Evolutionary conservation across 2,888 invertebrate species (phyloP).

Genomic region (Zelleria hepariella): DNA sequence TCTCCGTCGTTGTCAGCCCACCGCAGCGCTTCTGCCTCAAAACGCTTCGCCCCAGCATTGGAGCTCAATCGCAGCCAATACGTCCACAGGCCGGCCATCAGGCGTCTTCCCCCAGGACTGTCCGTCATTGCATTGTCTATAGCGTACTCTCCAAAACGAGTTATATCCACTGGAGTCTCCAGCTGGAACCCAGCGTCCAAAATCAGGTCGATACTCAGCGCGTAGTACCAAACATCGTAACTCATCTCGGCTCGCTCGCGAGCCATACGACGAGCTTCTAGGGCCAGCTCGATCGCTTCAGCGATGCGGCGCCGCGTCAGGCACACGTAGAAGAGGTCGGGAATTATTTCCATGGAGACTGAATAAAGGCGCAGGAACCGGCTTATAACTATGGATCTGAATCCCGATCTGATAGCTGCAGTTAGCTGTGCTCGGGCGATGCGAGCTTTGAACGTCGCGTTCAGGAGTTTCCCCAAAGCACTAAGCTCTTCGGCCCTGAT

Average conservation of each 20-base stretch:
- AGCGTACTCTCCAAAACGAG: conserved; percentile 45
- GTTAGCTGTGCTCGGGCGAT: conserved; percentile 41
- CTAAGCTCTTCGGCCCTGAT: conserved; percentile 54
- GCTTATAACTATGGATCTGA: conserved; percentile 50
- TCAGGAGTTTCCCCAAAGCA: conserved; percentile 54
- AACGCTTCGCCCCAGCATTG: conserved; percentile 46
- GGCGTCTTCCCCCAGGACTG: conserved; percentile 37
- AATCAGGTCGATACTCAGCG: conserved; percentile 69
- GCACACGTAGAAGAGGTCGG: conserved; percentile 55
- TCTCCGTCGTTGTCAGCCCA: conserved; percentile 35
- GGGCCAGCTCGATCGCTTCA: conserved; percentile 61
- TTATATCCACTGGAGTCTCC: conserved; percentile 58
- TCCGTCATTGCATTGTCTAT: conserved; percentile 30
- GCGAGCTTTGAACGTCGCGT: conserved; percentile 52
- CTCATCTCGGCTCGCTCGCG: conserved; percentile 30
- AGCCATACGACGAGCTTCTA: conserved; percentile 35
- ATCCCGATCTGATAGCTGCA: conserved; percentile 47
- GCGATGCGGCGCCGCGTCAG: conserved; percentile 52
- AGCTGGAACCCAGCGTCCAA: conserved; percentile 70
- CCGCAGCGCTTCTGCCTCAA: conserved; percentile 49
- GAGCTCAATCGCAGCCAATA: conserved; percentile 51
- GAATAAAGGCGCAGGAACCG: conserved; percentile 50
- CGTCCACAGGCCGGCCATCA: conserved; percentile 52
- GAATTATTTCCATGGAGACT: conserved; percentile 52
- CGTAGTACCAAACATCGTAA: conserved; percentile 68